A percentile compares a stretch with the other conserved stretches of the same genome.
Conservation (phyloP, 2,113 vertebrate genomes). For the Sminthopsis crassicaudata region DNA sequence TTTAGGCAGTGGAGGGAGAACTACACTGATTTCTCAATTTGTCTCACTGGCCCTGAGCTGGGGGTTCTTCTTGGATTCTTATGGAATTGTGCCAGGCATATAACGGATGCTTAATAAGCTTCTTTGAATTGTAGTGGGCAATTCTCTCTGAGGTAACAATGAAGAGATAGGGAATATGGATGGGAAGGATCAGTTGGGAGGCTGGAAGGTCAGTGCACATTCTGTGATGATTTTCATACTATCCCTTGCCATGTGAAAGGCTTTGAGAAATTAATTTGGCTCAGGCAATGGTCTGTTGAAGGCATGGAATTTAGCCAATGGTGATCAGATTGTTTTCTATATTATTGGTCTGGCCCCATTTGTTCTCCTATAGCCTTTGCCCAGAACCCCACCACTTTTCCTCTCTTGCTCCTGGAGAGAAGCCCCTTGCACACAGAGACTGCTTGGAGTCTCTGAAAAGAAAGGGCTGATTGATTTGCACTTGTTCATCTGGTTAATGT, state of each 20-base stretch:
- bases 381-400: not conserved
- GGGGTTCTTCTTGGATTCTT: not conserved
- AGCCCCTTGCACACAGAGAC: not conserved
- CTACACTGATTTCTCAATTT: not conserved
- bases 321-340: not conserved
- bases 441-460: not conserved
- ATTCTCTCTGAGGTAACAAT: not conserved
- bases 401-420: not conserved
- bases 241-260: fast-evolving
- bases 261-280: not conserved
- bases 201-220: not conserved
- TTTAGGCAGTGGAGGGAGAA: not conserved
- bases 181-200: not conserved
- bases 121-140: not conserved
- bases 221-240: not conserved
- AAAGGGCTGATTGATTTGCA: slow-evolving; percentile 66
- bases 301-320: not conserved
- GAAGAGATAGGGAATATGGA: not conserved
- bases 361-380: not conserved
- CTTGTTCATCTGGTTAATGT: slow-evolving; percentile 57
- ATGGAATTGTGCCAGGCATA: not conserved
- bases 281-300: fast-evolving
- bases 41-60: not conserved
- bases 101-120: not conserved
- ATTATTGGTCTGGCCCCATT: not conserved